Evolutionary conservation across 2,888 invertebrate genomes (phyloP).

Genomic region (Polietes domitor): DNA sequence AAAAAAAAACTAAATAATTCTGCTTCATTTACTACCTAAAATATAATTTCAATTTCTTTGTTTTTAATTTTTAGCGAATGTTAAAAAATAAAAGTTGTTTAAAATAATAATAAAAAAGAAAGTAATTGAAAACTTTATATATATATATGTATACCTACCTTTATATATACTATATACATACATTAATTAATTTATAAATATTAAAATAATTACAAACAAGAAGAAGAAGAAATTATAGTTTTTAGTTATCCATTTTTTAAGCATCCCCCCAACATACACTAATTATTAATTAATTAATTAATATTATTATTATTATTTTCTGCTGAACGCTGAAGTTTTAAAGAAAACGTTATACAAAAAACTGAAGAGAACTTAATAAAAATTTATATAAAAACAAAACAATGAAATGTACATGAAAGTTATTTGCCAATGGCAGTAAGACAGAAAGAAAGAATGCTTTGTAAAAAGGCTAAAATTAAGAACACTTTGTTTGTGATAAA

Average conservation of each 20-base stretch:
- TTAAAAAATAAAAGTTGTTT: constrained; percentile 32
- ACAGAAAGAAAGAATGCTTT: constrained; percentile 23
- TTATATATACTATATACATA: constrained; percentile 17
- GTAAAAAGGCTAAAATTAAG: background rate
- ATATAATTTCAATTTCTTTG: constrained; percentile 28
- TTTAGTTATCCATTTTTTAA: constrained; percentile 55
- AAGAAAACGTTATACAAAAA: constrained; percentile 59
- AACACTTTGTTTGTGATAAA: background rate
- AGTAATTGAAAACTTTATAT: background rate
- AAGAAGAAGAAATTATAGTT: constrained; percentile 52
- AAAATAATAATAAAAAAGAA: constrained; percentile 30
- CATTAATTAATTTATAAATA: constrained; percentile 62
- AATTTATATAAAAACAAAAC: constrained; percentile 27
- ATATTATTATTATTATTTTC: constrained; percentile 53
- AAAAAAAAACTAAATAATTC: no score
- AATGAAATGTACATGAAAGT: background rate
- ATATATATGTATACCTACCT: background rate
- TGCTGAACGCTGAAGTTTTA: constrained; percentile 51
- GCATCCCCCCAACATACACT: constrained; percentile 50
- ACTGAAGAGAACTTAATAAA: constrained; percentile 57
- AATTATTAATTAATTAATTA: constrained; percentile 55
- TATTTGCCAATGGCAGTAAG: background rate
- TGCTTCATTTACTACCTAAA: background rate
- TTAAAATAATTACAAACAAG: constrained; percentile 29
- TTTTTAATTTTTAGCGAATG: constrained; percentile 56